These are phyloP conservation scores for Chlorodrepanis virens DNA, from an alignment of 2,113 vertebrate genomes.

Conservation along the genomic window DNA sequence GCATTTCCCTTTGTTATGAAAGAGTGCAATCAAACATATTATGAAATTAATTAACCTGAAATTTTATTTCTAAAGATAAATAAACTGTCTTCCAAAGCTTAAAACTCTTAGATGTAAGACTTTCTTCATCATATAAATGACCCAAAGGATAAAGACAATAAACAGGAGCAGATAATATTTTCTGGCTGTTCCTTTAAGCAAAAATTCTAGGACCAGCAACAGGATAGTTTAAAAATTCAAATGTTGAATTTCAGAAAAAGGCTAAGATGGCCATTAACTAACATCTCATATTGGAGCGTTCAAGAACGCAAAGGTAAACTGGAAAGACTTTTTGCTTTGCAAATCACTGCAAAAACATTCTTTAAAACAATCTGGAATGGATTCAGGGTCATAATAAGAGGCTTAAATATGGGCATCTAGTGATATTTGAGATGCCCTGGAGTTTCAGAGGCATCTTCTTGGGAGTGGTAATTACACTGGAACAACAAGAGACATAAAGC, in stretches of 20 bases:
- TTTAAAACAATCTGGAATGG: neutral
- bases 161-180: neutral
- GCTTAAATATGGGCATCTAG: neutral
- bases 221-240: neutral
- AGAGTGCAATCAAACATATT: neutral
- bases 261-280: neutral
- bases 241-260: neutral
- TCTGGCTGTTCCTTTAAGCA: neutral
- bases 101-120: neutral
- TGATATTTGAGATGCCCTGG: neutral
- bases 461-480: rapidly evolving
- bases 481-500: neutral
- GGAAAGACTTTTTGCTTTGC: neutral
- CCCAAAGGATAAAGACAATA: neutral
- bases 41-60: neutral
- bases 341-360: neutral
- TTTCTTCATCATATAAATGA: neutral
- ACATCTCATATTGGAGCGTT: neutral
- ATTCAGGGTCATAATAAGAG: neutral
- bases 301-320: neutral
- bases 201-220: neutral
- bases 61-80: neutral
- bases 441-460: neutral
- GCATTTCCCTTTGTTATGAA: neutral
- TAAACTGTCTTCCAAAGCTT: neutral